phyloP scores from a whole-genome alignment of 2,113 vertebrate genomes.

The Dryoscopus gambensis region DNA sequence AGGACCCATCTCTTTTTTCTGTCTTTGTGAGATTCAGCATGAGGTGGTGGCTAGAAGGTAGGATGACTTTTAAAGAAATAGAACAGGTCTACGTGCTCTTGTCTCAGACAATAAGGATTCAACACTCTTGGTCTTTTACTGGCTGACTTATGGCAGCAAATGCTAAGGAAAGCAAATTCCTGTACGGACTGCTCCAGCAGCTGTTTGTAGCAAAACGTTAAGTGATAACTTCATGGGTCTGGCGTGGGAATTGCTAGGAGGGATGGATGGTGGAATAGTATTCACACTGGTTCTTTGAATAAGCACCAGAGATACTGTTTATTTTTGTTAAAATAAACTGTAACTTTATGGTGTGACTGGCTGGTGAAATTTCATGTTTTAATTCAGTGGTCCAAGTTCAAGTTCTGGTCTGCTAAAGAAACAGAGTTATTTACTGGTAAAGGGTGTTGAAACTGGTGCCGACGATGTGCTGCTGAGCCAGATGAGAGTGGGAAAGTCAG shows the following conservation, averaged over 20 bases:
- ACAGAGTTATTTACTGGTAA: neutral
- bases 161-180: neutral
- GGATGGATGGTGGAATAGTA: neutral
- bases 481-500: neutral
- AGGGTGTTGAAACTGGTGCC: neutral
- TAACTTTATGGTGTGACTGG: neutral
- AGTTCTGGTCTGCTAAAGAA: neutral
- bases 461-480: neutral
- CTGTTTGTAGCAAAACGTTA: neutral
- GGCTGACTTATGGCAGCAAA: neutral
- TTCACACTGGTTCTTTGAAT: neutral
- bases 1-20: neutral
- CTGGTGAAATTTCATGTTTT: neutral
- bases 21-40: neutral
- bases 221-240: neutral
- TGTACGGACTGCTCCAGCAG: neutral
- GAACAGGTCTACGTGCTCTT: neutral
- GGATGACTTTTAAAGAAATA: neutral
- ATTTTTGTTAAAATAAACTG: slow-evolving; percentile 21
- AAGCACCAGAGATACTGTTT: slow-evolving; percentile 3
- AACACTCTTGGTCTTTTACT: neutral
- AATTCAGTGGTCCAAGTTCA: neutral
- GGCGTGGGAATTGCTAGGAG: neutral
- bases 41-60: neutral
- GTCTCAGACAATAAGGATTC: neutral